Base-by-base conservation (phyloP, 2,113 vertebrate species). In the Gopherus evgoodei region DNA sequence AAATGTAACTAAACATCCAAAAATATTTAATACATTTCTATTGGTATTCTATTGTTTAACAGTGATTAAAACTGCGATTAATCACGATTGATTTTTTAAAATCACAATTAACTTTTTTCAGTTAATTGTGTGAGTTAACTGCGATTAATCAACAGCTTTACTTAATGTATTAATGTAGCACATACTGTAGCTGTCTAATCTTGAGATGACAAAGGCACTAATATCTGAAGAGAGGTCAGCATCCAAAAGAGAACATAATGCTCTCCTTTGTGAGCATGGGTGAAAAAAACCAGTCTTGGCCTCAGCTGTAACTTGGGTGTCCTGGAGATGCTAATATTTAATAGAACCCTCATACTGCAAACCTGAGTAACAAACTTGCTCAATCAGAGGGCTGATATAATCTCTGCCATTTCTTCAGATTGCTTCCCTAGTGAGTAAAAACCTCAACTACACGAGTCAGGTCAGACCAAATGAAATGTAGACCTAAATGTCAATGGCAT, bases 201-300 rank as follows among this genome's bases (percentile, higher is more conserved):
- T 81, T 54, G 76, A 93, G 76, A 42, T 93, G 9, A 90, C 80
- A 87, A 78, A 91, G 81, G 87, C 22, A 7, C 86, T 82, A 83
- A 25, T 8, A 83, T 90, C 65, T 27, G 50, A 21, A 79, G 8
- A 56, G 65, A 93, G 11, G 90, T 1, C 3, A 2, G 11, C 81
- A 2, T 35, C 12, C 38, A 25, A 44, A 24, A 44, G 38, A 44
- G 22, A 76, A 22, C 22, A n/a, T n/a, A 42, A 84, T 25, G 49
- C 35, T 10, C 89, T 97, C 94, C 27, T 93, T 90, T 53, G 24
- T 78, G 47, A 88, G 22, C 35, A 91, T 75, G 53, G 42, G 84
- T 42, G 12, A 8, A 90, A 80, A n/a, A 4, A 44, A 24, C 6
- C 38, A 76, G 38, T 76, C 38, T 76, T 76, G 72, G 11, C 11